Percentiles rank a stretch among this genome's conserved stretches.
These are phyloP conservation scores for Sinella curviseta DNA, from an alignment of 1,140 invertebrate species.

Conservation along the genomic window DNA sequence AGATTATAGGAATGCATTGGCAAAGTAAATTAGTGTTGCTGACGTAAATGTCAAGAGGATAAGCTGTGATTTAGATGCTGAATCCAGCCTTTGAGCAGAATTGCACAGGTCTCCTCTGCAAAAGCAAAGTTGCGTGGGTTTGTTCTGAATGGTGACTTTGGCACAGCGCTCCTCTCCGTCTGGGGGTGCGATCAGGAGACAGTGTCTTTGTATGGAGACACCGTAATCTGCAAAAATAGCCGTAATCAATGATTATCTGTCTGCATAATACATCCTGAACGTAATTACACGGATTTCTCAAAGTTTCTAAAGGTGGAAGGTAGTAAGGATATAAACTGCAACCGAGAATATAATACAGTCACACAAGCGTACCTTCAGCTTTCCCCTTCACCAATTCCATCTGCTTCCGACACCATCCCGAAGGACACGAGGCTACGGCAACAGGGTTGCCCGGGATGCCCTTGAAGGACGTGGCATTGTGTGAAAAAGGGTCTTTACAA, in stretches of 20 bases:
- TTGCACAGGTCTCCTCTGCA: slow-evolving; percentile 90
- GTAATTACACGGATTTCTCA: no score
- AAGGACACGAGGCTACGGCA: slow-evolving; percentile 75
- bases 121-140: slow-evolving; percentile 82
- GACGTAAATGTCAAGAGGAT: no score
- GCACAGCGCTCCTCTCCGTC: slow-evolving; percentile 86
- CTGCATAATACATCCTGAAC: background rate
- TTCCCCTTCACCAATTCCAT: slow-evolving; percentile 72
- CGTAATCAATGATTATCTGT: background rate
- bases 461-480: slow-evolving; percentile 61
- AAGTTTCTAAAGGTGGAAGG: no score
- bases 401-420: slow-evolving; percentile 90
- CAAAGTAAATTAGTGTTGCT: slow-evolving; percentile 1
- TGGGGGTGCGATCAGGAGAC: slow-evolving; percentile 78
- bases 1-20: background rate
- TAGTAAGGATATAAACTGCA: no score
- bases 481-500: slow-evolving; percentile 82
- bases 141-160: slow-evolving; percentile 74
- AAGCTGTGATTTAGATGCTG: no score
- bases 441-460: slow-evolving; percentile 16
- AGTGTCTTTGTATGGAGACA: slow-evolving; percentile 79
- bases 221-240: slow-evolving; percentile 72
- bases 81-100: slow-evolving; percentile 45
- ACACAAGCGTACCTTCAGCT: slow-evolving; percentile 59
- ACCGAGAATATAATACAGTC: no score